Percentiles rank a stretch among this genome's conserved stretches.
Evolutionary conservation across 2,113 vertebrate genomes (phyloP).

Genomic region (Platichthys flesus): DNA sequence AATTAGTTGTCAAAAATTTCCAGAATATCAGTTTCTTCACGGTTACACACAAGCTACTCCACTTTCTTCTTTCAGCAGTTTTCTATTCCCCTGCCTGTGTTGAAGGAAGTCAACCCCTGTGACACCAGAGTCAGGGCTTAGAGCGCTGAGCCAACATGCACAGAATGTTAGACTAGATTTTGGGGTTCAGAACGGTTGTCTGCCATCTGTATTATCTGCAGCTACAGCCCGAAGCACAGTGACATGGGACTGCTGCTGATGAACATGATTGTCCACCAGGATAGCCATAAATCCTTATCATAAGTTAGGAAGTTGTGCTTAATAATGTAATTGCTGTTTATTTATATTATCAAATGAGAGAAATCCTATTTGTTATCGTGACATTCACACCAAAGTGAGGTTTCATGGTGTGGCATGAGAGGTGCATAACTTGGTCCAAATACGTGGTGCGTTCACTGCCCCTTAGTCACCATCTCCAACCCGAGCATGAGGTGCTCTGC

Average conservation of each 20-base stretch:
- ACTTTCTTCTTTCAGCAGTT: neutral
- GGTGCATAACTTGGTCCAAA: neutral
- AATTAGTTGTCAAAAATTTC: too few species aligned
- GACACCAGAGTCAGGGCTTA: conserved; percentile 7
- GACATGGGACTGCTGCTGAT: conserved; percentile 1
- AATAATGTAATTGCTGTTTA: too few species aligned
- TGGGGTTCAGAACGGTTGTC: neutral
- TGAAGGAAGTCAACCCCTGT: conserved; percentile 15
- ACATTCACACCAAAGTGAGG: neutral
- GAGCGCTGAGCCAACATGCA: conserved; percentile 16
- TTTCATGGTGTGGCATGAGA: conserved; percentile 6
- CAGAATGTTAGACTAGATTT: conserved; percentile 31
- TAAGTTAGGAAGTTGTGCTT: too few species aligned
- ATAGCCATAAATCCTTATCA: neutral
- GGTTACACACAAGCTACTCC: neutral
- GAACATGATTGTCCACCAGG: neutral
- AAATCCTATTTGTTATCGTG: neutral
- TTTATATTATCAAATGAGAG: too few species aligned
- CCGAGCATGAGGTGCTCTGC: neutral
- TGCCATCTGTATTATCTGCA: conserved; percentile 43
- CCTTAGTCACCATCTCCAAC: conserved; percentile 11
- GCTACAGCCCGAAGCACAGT: neutral
- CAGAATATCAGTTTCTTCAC: too few species aligned
- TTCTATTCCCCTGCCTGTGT: neutral
- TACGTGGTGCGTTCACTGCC: neutral